Evolutionary conservation across 2,888 invertebrate species (phyloP).

Genomic region (Dynastes tityus): DNA sequence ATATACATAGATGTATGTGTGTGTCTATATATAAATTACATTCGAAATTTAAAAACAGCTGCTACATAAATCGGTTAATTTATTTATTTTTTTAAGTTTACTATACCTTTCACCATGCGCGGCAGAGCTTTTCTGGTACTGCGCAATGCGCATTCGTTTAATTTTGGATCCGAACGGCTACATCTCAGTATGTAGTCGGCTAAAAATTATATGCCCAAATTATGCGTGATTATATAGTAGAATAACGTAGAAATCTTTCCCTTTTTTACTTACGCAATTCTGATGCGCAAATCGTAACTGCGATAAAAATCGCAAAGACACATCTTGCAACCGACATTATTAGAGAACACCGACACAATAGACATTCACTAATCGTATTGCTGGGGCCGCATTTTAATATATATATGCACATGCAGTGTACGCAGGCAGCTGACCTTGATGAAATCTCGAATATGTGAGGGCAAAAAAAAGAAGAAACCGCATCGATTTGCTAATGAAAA

Average conservation of each 20-base stretch:
- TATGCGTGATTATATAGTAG: background rate
- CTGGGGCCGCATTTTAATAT: background rate
- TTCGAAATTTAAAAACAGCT: no score
- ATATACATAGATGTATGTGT: no score
- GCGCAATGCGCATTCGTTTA: conserved; percentile 63
- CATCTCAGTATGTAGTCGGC: conserved; percentile 66
- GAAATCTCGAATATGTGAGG: background rate
- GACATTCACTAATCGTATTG: background rate
- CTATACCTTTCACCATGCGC: conserved; percentile 36
- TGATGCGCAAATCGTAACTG: background rate
- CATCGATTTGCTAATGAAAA: background rate
- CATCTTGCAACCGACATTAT: background rate
- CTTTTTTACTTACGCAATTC: background rate
- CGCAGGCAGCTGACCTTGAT: background rate
- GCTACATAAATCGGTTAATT: no score
- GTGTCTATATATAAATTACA: no score
- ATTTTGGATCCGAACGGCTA: conserved; percentile 62
- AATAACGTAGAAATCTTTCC: background rate
- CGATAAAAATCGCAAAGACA: background rate
- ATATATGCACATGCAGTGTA: background rate
- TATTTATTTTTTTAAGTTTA: no score
- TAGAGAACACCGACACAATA: background rate
- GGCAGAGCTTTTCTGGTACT: conserved; percentile 41
- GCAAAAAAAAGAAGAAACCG: background rate
- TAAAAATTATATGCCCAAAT: conserved; percentile 56